Percentiles rank a stretch among this genome's conserved stretches.
phyloP scores from a whole-genome alignment of 2,113 vertebrate species.

The Mus spicilegus region DNA sequence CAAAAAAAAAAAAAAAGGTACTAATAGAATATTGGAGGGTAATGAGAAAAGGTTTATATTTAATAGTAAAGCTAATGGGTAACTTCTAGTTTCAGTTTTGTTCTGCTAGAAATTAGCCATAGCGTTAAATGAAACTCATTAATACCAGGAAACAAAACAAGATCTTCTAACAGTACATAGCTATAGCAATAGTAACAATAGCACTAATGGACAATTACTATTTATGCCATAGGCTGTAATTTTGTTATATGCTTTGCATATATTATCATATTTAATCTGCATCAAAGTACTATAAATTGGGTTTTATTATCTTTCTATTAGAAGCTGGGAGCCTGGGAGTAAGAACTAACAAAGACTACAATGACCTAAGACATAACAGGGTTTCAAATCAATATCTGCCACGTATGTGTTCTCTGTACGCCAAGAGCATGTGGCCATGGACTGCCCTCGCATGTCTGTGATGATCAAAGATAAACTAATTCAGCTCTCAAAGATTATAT shows the following conservation, averaged over 20 bases:
- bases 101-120: slow-evolving; percentile 30
- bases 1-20: slow-evolving; percentile 44
- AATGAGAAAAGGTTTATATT: neutral
- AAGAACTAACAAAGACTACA: neutral
- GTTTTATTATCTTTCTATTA: neutral
- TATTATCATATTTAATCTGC: slow-evolving; percentile 42
- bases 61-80: slow-evolving; percentile 40
- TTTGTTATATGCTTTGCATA: neutral
- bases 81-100: slow-evolving; percentile 49
- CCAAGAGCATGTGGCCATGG: neutral
- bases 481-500: neutral
- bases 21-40: neutral
- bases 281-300: neutral
- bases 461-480: neutral
- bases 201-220: neutral
- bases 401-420: neutral
- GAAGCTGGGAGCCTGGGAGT: neutral
- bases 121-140: slow-evolving; percentile 36
- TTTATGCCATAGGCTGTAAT: neutral
- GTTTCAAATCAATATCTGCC: neutral
- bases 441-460: neutral
- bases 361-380: neutral
- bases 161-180: neutral
- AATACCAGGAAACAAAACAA: slow-evolving; percentile 23
- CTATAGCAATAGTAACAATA: neutral